Evolutionary conservation across 2,888 invertebrate species (phyloP).

Genomic region (Cryptus viduatorius): DNA sequence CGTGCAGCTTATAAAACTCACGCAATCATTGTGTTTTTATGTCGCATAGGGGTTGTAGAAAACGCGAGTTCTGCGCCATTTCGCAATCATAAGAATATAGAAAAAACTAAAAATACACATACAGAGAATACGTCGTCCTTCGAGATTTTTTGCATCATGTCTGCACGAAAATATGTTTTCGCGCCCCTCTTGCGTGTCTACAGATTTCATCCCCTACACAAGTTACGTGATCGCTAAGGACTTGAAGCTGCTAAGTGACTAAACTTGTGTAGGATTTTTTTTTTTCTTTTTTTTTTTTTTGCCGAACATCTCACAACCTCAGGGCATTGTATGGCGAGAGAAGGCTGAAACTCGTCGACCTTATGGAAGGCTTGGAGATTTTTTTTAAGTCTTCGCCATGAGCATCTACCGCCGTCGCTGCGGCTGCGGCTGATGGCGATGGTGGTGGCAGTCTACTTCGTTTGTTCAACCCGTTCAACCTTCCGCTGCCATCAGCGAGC

Average conservation of each 20-base stretch:
- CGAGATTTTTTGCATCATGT: not conserved
- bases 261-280: slow-evolving; percentile 1
- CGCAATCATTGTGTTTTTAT: slow-evolving; percentile 25
- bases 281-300: not conserved
- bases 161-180: slow-evolving; percentile 22
- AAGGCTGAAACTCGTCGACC: slow-evolving; percentile 68
- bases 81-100: not conserved
- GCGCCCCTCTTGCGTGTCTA: not conserved
- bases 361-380: slow-evolving; percentile 68
- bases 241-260: not conserved
- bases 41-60: slow-evolving; percentile 27
- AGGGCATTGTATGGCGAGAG: no score
- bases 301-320: not conserved
- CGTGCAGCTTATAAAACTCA: slow-evolving; percentile 72
- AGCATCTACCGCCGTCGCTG: not conserved
- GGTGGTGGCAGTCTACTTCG: slow-evolving; percentile 9
- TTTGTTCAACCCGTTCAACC: slow-evolving; percentile 25
- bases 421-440: slow-evolving; percentile 3
- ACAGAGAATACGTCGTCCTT: no score
- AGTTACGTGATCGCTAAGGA: not conserved
- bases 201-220: not conserved
- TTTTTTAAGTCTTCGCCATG: slow-evolving; percentile 51
- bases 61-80: not conserved
- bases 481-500: slow-evolving; percentile 31
- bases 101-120: no score